Evolutionary conservation across 2,113 vertebrate genomes (phyloP).

Genomic region (Platycercus adscitus): DNA sequence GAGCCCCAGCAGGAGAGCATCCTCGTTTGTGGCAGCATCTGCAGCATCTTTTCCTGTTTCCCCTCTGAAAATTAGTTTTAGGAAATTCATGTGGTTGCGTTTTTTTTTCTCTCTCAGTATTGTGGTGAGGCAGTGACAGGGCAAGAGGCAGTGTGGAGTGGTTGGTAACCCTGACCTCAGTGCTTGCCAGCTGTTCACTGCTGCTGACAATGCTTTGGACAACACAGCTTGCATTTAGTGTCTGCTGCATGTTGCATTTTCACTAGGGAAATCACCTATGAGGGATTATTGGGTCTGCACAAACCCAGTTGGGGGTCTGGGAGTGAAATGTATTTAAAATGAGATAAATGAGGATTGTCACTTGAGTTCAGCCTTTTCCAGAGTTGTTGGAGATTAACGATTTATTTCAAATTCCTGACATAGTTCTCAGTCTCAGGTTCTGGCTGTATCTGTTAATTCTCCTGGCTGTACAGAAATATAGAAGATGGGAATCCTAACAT

Average conservation of each 20-base stretch:
- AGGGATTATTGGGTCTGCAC: neutral
- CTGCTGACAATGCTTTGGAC: fast-evolving
- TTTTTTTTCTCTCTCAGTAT: neutral
- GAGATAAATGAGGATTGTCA: constrained; percentile 39
- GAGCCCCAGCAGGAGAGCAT: neutral
- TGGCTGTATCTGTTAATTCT: constrained; percentile 33
- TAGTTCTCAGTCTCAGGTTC: constrained; percentile 41
- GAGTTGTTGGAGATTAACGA: constrained; percentile 15
- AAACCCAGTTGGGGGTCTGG: neutral
- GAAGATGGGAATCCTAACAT: neutral
- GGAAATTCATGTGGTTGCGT: neutral
- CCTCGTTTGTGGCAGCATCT: neutral
- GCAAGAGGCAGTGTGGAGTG: neutral
- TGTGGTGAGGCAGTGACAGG: neutral
- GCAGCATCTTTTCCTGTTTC: neutral
- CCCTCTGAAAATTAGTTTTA: neutral
- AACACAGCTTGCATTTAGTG: neutral
- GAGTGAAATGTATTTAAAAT: constrained; percentile 18
- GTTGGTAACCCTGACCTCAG: fast-evolving
- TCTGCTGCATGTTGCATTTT: neutral
- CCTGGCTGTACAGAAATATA: neutral
- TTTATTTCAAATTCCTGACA: constrained; percentile 56
- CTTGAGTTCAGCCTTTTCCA: constrained; percentile 28
- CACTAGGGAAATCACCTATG: neutral
- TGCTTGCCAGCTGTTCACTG: neutral